A percentile compares a stretch with the other conserved stretches of the same genome.
These are phyloP conservation scores for Dasysyrphus tricinctus DNA, from an alignment of 2,888 invertebrate species.

Conservation along the genomic window DNA sequence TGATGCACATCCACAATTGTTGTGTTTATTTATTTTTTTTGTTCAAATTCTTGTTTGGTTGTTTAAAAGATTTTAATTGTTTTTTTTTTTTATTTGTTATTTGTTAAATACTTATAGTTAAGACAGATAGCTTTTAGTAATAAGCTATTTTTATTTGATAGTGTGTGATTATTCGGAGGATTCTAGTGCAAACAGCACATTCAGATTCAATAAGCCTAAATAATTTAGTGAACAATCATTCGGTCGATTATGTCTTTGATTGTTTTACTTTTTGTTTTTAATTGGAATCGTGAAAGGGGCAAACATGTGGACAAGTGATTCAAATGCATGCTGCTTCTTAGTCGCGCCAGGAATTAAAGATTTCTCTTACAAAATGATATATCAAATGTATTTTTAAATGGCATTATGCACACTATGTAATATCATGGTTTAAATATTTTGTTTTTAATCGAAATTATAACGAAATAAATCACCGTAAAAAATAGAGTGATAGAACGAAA, in stretches of 20 bases:
- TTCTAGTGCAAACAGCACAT: conserved; percentile 45
- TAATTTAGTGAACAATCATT: conserved; percentile 62
- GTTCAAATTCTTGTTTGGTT: conserved; percentile 59
- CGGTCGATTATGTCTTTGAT: conserved; percentile 61
- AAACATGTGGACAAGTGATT: conserved; percentile 54
- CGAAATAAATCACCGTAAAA: neutral
- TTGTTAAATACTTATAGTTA: conserved; percentile 12
- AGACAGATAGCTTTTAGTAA: conserved; percentile 55
- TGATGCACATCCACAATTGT: conserved; percentile 50
- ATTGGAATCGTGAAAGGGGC: conserved; percentile 8
- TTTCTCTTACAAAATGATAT: conserved; percentile 62
- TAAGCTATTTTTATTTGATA: conserved; percentile 61
- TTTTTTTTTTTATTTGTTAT: conserved; percentile 10
- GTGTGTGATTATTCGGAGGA: conserved; percentile 33
- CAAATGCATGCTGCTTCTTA: conserved; percentile 47
- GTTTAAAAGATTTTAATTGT: conserved; percentile 38
- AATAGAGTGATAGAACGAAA: neutral
- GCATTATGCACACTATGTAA: conserved; percentile 20
- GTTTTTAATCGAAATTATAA: neutral
- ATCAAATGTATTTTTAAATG: conserved; percentile 71
- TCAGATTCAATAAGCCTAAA: conserved; percentile 66
- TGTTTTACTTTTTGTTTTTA: conserved; percentile 34
- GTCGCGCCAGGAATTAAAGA: conserved; percentile 40
- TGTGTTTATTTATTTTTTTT: neutral
- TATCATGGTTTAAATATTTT: conserved; percentile 28